Conservation (phyloP, 1,140 invertebrate genomes). For the Orchestia grillus region DNA sequence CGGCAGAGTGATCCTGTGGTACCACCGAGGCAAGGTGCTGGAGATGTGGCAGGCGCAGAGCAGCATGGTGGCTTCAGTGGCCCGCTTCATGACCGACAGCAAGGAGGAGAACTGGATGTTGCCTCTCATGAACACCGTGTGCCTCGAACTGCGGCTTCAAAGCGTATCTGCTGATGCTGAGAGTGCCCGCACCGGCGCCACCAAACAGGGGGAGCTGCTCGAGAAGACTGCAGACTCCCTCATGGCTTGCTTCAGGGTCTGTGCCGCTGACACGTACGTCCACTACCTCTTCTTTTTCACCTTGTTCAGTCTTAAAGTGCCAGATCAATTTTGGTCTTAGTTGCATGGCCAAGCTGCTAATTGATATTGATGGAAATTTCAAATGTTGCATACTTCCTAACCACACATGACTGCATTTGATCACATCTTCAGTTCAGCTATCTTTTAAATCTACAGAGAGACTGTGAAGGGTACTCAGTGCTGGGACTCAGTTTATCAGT, state of each 20-base stretch:
- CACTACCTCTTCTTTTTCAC: neutral
- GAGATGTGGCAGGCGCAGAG: constrained; percentile 81
- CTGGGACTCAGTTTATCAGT: too few species aligned
- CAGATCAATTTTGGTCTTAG: neutral
- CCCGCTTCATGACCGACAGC: constrained; percentile 86
- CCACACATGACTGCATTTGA: neutral
- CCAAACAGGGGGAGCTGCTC: constrained; percentile 80
- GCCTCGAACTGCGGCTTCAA: constrained; percentile 88
- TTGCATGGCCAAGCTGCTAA: neutral
- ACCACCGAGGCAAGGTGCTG: constrained; percentile 27
- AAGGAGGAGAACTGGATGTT: constrained; percentile 98
- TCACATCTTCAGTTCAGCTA: neutral
- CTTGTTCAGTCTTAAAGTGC: neutral
- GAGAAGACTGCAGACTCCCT: constrained; percentile 95
- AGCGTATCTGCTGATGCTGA: constrained; percentile 83
- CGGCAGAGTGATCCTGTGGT: constrained; percentile 38
- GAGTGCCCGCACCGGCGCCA: constrained; percentile 70
- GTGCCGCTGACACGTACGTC: constrained; percentile 90
- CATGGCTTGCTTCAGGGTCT: constrained; percentile 95
- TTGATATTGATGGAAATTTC: neutral
- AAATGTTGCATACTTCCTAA: neutral
- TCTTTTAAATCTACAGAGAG: neutral
- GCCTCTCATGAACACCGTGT: constrained; percentile 89
- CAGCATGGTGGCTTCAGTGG: constrained; percentile 82
- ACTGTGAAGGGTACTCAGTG: neutral